Percentiles rank a stretch among this genome's conserved stretches.
Conservation (phyloP, 2,797 vertebrate genomes). For the Adrianichthys oophorus region DNA sequence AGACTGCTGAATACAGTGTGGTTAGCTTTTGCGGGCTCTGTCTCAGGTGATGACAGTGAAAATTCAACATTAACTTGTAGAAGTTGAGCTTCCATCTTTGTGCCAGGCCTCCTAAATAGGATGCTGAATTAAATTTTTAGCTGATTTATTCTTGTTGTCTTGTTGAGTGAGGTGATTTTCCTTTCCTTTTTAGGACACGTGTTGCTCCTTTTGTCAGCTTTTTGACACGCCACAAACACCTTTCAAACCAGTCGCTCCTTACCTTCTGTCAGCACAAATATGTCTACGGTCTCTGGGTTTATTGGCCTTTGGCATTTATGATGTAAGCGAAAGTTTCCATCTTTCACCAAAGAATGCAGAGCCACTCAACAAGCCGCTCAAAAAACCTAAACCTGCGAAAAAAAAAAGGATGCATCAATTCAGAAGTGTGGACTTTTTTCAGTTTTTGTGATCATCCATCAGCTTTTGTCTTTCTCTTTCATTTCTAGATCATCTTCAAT, state of each 20-base stretch:
- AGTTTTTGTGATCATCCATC: neutral
- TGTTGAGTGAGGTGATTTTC: slow-evolving; percentile 2
- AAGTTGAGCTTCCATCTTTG: too few relatives aligned
- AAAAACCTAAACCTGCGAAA: slow-evolving; percentile 10
- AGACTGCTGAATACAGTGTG: slow-evolving; percentile 62
- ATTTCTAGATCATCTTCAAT: slow-evolving; percentile 10
- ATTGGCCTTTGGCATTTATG: neutral
- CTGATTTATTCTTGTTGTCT: slow-evolving; percentile 1
- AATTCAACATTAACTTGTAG: slow-evolving; percentile 5
- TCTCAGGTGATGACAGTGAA: slow-evolving; percentile 24
- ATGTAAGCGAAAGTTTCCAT: slow-evolving; percentile 1
- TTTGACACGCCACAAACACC: neutral
- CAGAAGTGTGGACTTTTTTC: neutral
- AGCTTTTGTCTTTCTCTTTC: slow-evolving; percentile 12
- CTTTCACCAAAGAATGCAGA: slow-evolving; percentile 1
- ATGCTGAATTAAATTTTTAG: neutral
- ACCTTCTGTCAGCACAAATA: slow-evolving; percentile 4
- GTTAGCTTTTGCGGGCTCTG: slow-evolving; percentile 49
- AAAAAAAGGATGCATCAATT: neutral
- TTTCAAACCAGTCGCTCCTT: neutral
- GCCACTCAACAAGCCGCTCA: slow-evolving; percentile 10
- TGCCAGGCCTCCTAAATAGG: too few relatives aligned
- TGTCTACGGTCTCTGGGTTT: neutral
- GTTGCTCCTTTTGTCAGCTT: neutral
- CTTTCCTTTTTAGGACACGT: too few relatives aligned